These are phyloP conservation scores for Leptopilina syphax DNA, from an alignment of 2,888 invertebrate genomes.

Conservation along the genomic window DNA sequence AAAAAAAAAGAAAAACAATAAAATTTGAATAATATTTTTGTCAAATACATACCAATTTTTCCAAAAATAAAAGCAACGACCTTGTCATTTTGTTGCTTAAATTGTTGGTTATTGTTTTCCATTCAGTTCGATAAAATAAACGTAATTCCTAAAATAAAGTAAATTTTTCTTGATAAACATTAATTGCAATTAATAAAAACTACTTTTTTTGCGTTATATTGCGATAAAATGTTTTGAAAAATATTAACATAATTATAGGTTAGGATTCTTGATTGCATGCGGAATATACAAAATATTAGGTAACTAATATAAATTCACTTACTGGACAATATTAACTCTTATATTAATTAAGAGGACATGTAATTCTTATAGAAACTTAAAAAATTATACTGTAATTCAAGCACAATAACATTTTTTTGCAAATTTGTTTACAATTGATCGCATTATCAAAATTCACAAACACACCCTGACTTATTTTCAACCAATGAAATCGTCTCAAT, in stretches of 20 bases:
- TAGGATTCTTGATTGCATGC: conserved; percentile 12
- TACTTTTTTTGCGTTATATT: background rate
- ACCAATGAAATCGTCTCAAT: background rate
- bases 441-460: conserved; percentile 2
- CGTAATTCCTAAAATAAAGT: background rate
- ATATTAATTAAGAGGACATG: background rate
- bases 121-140: background rate
- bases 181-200: background rate
- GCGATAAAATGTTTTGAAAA: background rate
- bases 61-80: conserved; percentile 16
- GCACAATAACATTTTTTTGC: conserved; percentile 27
- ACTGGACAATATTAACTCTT: background rate
- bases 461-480: background rate
- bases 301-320: background rate
- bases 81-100: conserved; percentile 5
- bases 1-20: background rate
- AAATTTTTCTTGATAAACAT: background rate
- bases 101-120: background rate
- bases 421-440: conserved; percentile 38
- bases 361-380: background rate
- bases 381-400: background rate
- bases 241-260: conserved; percentile 8
- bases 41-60: background rate
- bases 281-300: background rate
- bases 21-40: background rate